Base-by-base conservation (phyloP, 1,140 invertebrate genomes). In the Lanistes nyassanus region DNA sequence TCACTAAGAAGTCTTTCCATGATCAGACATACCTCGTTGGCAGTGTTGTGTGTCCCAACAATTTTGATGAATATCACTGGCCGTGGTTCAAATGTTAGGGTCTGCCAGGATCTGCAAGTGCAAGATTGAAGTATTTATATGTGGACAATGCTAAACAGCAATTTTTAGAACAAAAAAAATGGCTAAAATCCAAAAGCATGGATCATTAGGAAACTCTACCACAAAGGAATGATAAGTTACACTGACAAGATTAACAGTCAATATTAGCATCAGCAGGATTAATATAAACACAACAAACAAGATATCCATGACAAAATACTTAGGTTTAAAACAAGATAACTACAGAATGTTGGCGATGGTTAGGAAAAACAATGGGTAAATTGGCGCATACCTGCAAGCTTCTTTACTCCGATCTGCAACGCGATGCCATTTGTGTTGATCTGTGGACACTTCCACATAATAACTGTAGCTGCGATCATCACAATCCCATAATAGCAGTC, bases 401-500 rank as follows among this genome's bases (percentile, higher is more conserved):
- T 91, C 55, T 92, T 94, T 85, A 93, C 93, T 88, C 95, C 95
- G 72, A 93, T 92, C 91, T 23, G 86, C 93, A 7, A 98, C 92
- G 81, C 94, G 92, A 81, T 94, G 93, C 97, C 97, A 99, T 85
- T 94, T 93, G 88, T 93, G 93, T 84, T 94, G 93, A 90, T 99
- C 97, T n/a, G 93, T 92, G 23, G 97, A 98, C 4, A 97, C 96
- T 91, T 99, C 97, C 51, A 99, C 94, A 86, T 96, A 98, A 88
- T 97, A 99, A 77, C 94, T 96, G 89, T 99, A 99, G 79, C 93
- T 94, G 55, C 98, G 92, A 87, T 98, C 95, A 91, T 99, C 98
- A 90, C 96, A 98, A 90, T 99, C 98, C 98, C 98, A 99, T 68
- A 99, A 90, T 60, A 99, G 89, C 83, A 99, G 90, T 83, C 94